Conservation (phyloP, 2,113 vertebrate species). For the Phalacrocorax aristotelis region DNA sequence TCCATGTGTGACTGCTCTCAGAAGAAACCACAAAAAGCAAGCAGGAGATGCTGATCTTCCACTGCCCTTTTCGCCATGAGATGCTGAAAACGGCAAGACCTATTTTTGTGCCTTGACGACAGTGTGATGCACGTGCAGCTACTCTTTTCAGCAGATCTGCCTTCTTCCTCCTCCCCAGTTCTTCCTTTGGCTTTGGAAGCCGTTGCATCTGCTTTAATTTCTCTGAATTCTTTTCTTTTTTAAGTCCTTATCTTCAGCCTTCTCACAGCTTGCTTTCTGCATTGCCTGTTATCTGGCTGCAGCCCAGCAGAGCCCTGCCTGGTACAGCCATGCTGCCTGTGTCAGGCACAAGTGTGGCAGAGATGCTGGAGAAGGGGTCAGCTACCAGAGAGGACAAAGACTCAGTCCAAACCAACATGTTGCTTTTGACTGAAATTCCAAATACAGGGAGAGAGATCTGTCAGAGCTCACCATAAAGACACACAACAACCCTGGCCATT, state of each 20-base stretch:
- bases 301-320: not conserved
- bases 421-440: not conserved
- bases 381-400: slow-evolving; percentile 1
- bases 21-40: not conserved
- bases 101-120: not conserved
- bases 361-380: not conserved
- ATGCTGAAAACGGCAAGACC: not conserved
- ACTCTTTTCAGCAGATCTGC: not conserved
- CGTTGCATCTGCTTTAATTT: not conserved
- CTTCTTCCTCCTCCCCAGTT: not conserved
- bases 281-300: not conserved
- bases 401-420: not conserved
- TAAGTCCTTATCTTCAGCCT: not conserved
- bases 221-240: not conserved
- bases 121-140: not conserved
- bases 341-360: not conserved
- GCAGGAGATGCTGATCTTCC: accelerated
- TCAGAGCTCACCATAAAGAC: not conserved
- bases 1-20: not conserved
- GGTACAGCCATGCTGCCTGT: not conserved
- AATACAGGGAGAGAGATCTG: not conserved
- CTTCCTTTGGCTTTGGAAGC: not conserved
- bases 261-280: not conserved
- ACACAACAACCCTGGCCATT: not conserved
- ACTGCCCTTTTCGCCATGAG: not conserved